phyloP scores from a whole-genome alignment of 2,888 invertebrate genomes.

The Tethea ocularis region DNA sequence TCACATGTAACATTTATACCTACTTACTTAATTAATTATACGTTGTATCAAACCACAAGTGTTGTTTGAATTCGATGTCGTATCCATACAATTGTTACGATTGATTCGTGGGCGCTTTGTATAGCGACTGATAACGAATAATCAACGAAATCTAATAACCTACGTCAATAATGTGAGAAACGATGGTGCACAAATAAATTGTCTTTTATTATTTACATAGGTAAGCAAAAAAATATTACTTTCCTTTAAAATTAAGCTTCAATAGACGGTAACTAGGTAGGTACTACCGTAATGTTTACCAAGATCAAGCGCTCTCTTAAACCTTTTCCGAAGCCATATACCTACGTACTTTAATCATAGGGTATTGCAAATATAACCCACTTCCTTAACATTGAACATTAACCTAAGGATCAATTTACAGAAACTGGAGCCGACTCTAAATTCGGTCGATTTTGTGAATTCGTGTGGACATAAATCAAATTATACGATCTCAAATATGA shows the following conservation, averaged over 20 bases:
- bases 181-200: neutral
- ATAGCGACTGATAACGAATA: conserved; percentile 21
- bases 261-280: neutral
- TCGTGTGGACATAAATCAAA: conserved; percentile 30
- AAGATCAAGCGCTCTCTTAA: neutral
- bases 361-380: neutral
- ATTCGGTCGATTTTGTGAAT: conserved; percentile 27
- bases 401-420: neutral
- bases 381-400: neutral
- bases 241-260: neutral
- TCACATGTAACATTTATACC: too few species aligned
- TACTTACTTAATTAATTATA: neutral
- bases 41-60: neutral
- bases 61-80: conserved; percentile 19
- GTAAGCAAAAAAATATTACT: neutral
- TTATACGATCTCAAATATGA: conserved; percentile 35
- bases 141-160: conserved; percentile 15
- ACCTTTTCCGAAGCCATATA: conserved; percentile 13
- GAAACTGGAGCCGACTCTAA: conserved; percentile 11
- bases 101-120: conserved; percentile 29
- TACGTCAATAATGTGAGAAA: neutral
- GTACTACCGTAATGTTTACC: neutral
- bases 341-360: neutral
- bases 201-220: neutral
- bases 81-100: conserved; percentile 30